Evolutionary conservation across 1,140 invertebrate species (phyloP), one percentile per base, ranked within the genome.

Genomic region (Apis dorsata): DNA sequence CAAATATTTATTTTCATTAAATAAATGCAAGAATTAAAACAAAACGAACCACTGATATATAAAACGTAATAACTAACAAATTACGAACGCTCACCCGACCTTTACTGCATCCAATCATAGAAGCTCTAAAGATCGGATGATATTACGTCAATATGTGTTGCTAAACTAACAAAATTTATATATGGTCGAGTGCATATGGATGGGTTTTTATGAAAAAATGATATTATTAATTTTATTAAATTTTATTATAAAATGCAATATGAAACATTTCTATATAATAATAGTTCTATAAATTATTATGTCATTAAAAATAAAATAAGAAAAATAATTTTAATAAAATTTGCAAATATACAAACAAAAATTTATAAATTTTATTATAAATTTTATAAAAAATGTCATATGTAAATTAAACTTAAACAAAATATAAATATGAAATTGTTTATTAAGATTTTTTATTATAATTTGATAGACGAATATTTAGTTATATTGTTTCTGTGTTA

Each of bases 1-100:
- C 62, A 65, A 75, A 76, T 86, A 83, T 75, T 84, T 77, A 81
- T 62, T 81, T 63, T 74, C 69, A 85, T 79, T 51, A 81, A 68
- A 73, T 70, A 75, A 81, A 81, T 17, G 51, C 34, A 55, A 13
- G 44, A 5, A 76, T 78, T 74, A 80, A 83, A 81, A 83, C n/a
- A 69, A 15, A 7, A 66, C 65, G 21, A 53, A 81, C 55, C 60
- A 69, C 21, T 51, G 66, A 89, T 83, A 85, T 86, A 86, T 90
- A 88, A 90, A 91, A 81, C 77, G 81, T 68, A 89, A 82, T 90
- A 86, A 80, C 79, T 76, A 88, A 88, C 90, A 90, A 90, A 88
- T 89, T 87, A 88, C 78, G 84, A 85, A 91, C 72, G 76, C 91
- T 92, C 91, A 89, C 81, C 84, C 87, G 90, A 93, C 82, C 72